Evolutionary conservation across 2,888 invertebrate genomes (phyloP).

Genomic region (Phasia obesa): DNA sequence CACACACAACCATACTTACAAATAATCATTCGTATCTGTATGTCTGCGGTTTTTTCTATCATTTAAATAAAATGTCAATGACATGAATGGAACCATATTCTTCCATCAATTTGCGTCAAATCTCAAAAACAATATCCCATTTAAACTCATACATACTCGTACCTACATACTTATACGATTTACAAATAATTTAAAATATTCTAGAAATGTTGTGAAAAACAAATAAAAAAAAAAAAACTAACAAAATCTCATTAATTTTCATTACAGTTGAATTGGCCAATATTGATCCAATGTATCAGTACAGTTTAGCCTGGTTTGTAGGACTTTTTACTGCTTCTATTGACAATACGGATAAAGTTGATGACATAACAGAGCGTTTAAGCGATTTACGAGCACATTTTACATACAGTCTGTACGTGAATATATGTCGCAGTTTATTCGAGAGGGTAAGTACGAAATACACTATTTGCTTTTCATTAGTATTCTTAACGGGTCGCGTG

Average conservation of each 20-base stretch:
- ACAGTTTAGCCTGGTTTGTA: conserved; percentile 96
- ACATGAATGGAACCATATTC: conserved; percentile 19
- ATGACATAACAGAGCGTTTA: conserved; percentile 89
- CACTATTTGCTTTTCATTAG: not conserved
- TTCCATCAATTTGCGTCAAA: not conserved
- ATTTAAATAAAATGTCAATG: conserved; percentile 48
- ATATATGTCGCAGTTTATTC: conserved; percentile 96
- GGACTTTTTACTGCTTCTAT: conserved; percentile 93
- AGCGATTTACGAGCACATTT: conserved; percentile 90
- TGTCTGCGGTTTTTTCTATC: conserved; percentile 40
- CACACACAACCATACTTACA: not conserved
- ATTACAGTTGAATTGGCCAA: conserved; percentile 89
- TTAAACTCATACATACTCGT: not conserved
- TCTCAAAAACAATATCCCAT: conserved; percentile 6
- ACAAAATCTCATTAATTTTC: conserved; percentile 64
- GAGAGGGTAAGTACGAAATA: conserved; percentile 87
- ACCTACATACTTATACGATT: not conserved
- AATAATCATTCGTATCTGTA: not conserved
- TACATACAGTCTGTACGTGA: conserved; percentile 93
- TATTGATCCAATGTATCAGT: conserved; percentile 99
- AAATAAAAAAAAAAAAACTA: conserved; percentile 28
- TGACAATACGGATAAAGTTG: conserved; percentile 92
- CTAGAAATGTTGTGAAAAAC: not conserved
- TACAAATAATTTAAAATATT: conserved; percentile 6
- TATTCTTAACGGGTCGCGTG: not conserved